Evolutionary conservation across 2,113 vertebrate genomes (phyloP).

Genomic region (Catharus bicknelli): DNA sequence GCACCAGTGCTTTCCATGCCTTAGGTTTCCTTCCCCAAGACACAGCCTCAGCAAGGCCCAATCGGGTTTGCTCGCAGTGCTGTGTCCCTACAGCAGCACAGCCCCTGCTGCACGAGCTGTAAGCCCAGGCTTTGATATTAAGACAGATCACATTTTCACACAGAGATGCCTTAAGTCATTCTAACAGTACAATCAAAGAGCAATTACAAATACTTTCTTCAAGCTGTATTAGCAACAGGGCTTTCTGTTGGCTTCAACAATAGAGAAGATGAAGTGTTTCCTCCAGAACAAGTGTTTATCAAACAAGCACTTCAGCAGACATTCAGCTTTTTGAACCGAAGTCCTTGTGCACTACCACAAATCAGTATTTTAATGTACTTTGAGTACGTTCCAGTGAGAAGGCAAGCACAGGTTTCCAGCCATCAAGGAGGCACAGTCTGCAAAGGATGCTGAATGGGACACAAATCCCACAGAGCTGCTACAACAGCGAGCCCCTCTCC

Average conservation of each 20-base stretch:
- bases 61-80: accelerated
- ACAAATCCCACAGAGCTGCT: accelerated
- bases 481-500: accelerated
- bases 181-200: neutral
- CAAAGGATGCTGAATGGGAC: neutral
- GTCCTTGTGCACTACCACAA: neutral
- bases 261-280: neutral
- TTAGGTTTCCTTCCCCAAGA: neutral
- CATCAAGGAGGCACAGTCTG: neutral
- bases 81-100: accelerated
- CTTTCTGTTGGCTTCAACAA: neutral
- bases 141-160: neutral
- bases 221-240: neutral
- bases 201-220: neutral
- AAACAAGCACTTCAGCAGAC: neutral
- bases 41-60: accelerated
- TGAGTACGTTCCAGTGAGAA: neutral
- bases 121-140: neutral
- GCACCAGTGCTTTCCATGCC: accelerated
- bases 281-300: neutral
- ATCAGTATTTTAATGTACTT: neutral
- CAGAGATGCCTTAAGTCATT: neutral
- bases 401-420: neutral
- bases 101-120: neutral
- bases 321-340: neutral